Evolutionary conservation across 1,140 invertebrate species (phyloP), one percentile per base, ranked within the genome.

Genomic region (Meloidogyne hapla): DNA sequence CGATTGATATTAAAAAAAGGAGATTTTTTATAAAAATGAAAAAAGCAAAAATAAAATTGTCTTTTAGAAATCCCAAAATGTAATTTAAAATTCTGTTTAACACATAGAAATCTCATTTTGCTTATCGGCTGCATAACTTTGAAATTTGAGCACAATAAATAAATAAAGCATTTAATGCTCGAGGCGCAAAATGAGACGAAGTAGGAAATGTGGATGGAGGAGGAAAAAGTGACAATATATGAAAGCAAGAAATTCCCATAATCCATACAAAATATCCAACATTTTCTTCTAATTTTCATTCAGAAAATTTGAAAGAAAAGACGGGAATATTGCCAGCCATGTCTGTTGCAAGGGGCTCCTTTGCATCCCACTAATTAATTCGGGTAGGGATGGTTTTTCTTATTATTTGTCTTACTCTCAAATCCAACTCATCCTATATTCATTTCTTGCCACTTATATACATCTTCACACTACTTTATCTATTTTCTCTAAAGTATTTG

Each of bases 101-200:
- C n/a, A n/a, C 18, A 56, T 6, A 56, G n/a, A 56, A n/a, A 56
- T n/a, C n/a, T 1, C 8, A n/a, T 56, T 13, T 0, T 48, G 13
- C 3, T 56, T 5, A 18, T 56, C 12, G 1, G 0, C 4, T 18
- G 15, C 18, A 48, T 48, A 4, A 18, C 3, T 48, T 48, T n/a
- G 48, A 56, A 56, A 56, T 56, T 56, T 56, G 48, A 56, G 48
- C 18, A n/a, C 48, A 56, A 56, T 56, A 56, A 56, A 56, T 56
- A 56, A 56, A 56, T 9, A n/a, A n/a, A 56, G n/a, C 9, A 56
- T 56, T 56, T 56, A n/a, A 4, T n/a, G 48, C 48, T 56, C n/a
- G 48, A 56, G 48, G 48, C 48, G n/a, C 18, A n/a, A 56, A 56
- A 56, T 56, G 48, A 56, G n/a, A 48, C 45, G 45, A 48, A 48